These are phyloP conservation scores for Heterotilapia buettikoferi DNA, from an alignment of 2,113 vertebrate species.

Conservation along the genomic window DNA sequence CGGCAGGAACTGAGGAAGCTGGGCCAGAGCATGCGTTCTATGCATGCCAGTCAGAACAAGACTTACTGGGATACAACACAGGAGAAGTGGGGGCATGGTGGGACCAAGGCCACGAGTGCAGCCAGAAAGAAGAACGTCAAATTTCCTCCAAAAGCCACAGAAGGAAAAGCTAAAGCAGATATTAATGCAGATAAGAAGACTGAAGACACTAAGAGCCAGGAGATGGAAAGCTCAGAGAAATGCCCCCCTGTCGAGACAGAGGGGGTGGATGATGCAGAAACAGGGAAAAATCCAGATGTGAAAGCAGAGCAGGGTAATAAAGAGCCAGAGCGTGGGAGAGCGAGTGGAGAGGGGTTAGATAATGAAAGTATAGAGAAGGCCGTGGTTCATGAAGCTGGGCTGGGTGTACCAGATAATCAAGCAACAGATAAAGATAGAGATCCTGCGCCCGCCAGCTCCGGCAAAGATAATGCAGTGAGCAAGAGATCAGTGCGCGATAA, in stretches of 20 bases:
- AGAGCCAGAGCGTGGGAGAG: constrained; percentile 1
- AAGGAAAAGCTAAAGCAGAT: background rate
- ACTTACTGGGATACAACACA: constrained; percentile 67
- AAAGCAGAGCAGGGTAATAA: constrained; percentile 14
- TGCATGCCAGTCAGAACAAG: constrained; percentile 67
- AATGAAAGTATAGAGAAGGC: constrained; percentile 6
- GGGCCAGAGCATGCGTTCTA: constrained; percentile 67
- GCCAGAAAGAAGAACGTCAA: constrained; percentile 7
- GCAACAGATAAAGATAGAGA: constrained; percentile 29
- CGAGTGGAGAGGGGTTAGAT: constrained; percentile 22
- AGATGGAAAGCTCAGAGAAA: background rate
- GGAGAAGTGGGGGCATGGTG: constrained; percentile 59
- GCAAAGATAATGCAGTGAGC: constrained; percentile 40
- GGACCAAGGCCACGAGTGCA: constrained; percentile 18
- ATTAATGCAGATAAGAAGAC: background rate
- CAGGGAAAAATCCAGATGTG: constrained; percentile 13
- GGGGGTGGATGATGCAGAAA: background rate
- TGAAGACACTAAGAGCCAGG: background rate
- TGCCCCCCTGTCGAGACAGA: background rate
- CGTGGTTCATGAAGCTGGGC: background rate
- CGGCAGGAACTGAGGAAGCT: constrained; percentile 74
- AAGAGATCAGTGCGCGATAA: constrained; percentile 36
- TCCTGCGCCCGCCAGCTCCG: background rate
- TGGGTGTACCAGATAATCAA: background rate
- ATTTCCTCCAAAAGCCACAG: background rate